phyloP scores from a whole-genome alignment of 2,888 invertebrate genomes.

The Cryptosula pallasiana region DNA sequence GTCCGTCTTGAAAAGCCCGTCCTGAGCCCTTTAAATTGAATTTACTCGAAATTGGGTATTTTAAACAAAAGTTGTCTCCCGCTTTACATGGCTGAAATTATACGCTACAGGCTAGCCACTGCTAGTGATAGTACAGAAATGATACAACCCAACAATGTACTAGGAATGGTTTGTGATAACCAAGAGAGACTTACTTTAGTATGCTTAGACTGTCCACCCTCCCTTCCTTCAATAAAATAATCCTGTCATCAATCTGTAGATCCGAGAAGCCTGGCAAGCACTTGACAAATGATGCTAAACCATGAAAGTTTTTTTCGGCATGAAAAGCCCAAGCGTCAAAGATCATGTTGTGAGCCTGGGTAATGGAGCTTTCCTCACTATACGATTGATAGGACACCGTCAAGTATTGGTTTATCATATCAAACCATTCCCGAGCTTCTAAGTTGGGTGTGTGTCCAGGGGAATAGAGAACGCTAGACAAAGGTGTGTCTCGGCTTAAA shows the following conservation, averaged over 20 bases:
- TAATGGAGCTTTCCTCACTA: not conserved
- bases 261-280: conserved; percentile 5
- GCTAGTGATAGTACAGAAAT: no score
- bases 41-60: no score
- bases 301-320: not conserved
- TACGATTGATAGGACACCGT: not conserved
- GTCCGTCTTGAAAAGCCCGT: no score
- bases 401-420: not conserved
- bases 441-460: not conserved
- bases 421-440: not conserved
- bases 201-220: not conserved
- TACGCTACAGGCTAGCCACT: no score
- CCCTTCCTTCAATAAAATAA: not conserved
- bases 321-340: not conserved
- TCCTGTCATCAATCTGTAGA: conserved; percentile 4
- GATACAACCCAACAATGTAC: no score
- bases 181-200: not conserved
- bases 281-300: not conserved
- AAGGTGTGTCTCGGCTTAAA: not conserved
- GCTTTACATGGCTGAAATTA: no score
- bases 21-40: no score
- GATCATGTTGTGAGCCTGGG: not conserved
- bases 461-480: not conserved
- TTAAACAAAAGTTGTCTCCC: no score
- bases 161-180: no score